Conservation (phyloP, 2,797 vertebrate genomes). For the Heterohyrax brucei region DNA sequence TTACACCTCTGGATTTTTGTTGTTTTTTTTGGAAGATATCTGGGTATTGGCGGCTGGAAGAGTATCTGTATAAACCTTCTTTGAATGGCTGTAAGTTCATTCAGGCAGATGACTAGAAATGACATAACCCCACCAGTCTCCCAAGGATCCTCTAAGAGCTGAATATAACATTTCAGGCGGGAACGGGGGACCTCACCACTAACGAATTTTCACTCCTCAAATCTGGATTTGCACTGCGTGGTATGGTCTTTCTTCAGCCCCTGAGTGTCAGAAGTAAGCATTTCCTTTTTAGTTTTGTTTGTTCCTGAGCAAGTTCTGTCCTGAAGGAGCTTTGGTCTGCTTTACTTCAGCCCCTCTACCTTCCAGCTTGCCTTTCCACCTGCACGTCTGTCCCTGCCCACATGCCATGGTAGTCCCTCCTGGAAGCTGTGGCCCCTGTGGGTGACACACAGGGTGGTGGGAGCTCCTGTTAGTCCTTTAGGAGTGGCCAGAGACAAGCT, state of each 20-base stretch:
- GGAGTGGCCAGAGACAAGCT: rapidly evolving
- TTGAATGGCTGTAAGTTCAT: slow-evolving; percentile 26
- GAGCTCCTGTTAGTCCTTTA: background rate
- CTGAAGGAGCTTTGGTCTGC: slow-evolving; percentile 3
- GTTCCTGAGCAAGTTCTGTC: slow-evolving; percentile 58
- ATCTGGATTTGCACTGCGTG: background rate
- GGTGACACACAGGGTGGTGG: slow-evolving; percentile 10
- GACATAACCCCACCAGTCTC: background rate
- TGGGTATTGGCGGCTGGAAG: background rate
- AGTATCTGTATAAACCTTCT: background rate
- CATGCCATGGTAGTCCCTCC: background rate
- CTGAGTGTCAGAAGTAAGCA: background rate
- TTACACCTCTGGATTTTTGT: background rate
- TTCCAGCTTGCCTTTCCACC: background rate
- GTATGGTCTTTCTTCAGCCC: background rate
- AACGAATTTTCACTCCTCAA: background rate
- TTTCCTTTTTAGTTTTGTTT: background rate
- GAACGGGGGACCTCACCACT: background rate
- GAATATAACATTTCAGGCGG: background rate
- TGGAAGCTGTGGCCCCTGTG: background rate
- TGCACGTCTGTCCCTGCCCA: rapidly evolving
- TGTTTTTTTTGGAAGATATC: background rate
- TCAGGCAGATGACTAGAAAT: slow-evolving; percentile 64
- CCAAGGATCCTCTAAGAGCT: background rate
- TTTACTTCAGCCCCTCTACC: slow-evolving; percentile 31